Percentiles rank a stretch among this genome's conserved stretches.
phyloP scores from a whole-genome alignment of 1,140 invertebrate genomes.

The Drosophila serrata region DNA sequence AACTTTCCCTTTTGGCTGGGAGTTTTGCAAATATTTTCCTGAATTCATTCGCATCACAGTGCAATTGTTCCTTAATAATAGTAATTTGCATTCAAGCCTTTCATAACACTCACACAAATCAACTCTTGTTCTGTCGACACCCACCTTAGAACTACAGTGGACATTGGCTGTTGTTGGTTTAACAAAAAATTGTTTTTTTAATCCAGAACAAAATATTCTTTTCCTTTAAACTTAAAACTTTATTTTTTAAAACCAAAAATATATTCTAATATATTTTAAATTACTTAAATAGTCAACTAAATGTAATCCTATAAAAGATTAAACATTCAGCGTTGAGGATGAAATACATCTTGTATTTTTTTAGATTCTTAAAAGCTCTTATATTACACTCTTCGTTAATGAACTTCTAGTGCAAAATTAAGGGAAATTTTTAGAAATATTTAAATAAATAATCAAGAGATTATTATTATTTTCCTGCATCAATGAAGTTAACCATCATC shows the following conservation, averaged over 20 bases:
- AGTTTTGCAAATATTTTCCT: slow-evolving; percentile 30
- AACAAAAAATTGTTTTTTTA: neutral
- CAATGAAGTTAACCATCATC: neutral
- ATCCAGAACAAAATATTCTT: neutral
- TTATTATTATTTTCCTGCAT: neutral
- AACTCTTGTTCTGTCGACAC: slow-evolving; percentile 21
- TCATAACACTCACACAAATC: slow-evolving; percentile 28
- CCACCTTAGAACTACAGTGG: slow-evolving; percentile 19
- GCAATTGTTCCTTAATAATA: slow-evolving; percentile 51
- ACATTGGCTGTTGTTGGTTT: neutral
- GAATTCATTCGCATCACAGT: slow-evolving; percentile 24
- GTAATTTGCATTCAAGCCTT: slow-evolving; percentile 49
- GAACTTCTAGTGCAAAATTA: neutral
- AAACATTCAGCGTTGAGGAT: too few relatives aligned
- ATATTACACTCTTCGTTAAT: neutral
- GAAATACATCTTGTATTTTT: too few relatives aligned
- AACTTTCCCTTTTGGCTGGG: slow-evolving; percentile 17
- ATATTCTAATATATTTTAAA: neutral
- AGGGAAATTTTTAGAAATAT: neutral
- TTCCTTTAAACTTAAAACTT: neutral
- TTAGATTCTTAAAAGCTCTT: neutral
- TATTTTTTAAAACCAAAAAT: too few relatives aligned
- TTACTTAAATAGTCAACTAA: too few relatives aligned
- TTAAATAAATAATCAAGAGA: too few relatives aligned
- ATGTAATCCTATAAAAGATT: too few relatives aligned